A percentile compares a stretch with the other conserved stretches of the same genome.
These are phyloP conservation scores for Thalassarche chlororhynchos DNA, from an alignment of 2,113 vertebrate species.

Conservation along the genomic window DNA sequence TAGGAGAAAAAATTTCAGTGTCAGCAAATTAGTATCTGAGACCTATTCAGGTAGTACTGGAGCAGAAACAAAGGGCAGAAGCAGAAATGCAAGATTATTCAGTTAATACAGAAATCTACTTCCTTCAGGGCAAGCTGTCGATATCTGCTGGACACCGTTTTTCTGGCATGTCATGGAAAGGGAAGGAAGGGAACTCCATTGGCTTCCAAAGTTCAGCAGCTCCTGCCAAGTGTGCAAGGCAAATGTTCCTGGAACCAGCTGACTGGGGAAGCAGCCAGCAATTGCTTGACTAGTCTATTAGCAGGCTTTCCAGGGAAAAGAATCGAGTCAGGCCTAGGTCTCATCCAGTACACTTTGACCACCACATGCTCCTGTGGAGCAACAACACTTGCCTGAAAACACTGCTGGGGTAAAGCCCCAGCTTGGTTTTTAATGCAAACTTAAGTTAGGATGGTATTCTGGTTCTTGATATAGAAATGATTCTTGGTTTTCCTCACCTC, in stretches of 20 bases:
- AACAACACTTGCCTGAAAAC: not conserved
- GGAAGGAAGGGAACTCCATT: not conserved
- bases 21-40: not conserved
- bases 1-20: not conserved
- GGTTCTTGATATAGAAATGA: not conserved
- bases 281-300: not conserved
- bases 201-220: not conserved
- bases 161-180: not conserved
- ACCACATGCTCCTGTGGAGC: not conserved
- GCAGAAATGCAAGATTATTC: not conserved
- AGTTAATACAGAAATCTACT: not conserved
- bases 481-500: not conserved
- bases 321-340: not conserved
- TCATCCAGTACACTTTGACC: not conserved
- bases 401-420: not conserved
- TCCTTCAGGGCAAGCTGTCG: accelerated
- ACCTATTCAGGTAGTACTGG: not conserved
- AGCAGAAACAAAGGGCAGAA: not conserved
- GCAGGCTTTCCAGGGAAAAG: not conserved
- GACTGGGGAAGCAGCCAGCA: not conserved
- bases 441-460: not conserved
- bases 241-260: not conserved
- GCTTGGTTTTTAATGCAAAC: not conserved
- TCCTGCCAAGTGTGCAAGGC: not conserved
- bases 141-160: not conserved